Evolutionary conservation across 1,140 invertebrate species (phyloP).

Genomic region (Tetraneura akinire): DNA sequence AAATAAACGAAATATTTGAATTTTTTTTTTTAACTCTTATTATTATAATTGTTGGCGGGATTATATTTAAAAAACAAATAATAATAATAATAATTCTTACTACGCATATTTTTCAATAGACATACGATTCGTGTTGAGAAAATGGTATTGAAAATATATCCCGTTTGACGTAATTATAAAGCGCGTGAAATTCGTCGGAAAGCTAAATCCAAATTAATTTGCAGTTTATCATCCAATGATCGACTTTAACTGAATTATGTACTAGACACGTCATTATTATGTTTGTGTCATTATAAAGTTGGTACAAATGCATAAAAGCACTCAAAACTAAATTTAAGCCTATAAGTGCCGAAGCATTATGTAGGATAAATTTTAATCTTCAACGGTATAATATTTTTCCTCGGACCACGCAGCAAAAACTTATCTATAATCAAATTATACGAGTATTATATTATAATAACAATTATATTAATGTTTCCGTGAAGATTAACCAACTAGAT

Average conservation of each 20-base stretch:
- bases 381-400: no score
- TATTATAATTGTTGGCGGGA: no score
- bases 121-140: background rate
- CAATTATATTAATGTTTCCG: no score
- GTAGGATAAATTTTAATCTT: background rate
- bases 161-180: background rate
- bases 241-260: background rate
- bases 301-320: background rate
- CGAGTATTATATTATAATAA: no score
- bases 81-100: no score
- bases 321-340: background rate
- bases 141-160: background rate
- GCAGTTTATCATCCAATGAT: constrained; percentile 1
- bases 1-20: no score
- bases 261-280: background rate
- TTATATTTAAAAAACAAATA: no score
- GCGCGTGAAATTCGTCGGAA: background rate
- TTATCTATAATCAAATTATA: no score
- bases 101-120: background rate
- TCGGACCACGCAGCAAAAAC: no score
- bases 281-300: constrained; percentile 12
- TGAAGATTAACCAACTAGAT: no score
- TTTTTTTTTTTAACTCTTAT: no score
- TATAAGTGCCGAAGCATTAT: background rate
- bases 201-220: background rate